Percentiles rank a stretch among this genome's conserved stretches.
Conservation (phyloP, 2,888 invertebrate species). For the Deilephila porcellus region DNA sequence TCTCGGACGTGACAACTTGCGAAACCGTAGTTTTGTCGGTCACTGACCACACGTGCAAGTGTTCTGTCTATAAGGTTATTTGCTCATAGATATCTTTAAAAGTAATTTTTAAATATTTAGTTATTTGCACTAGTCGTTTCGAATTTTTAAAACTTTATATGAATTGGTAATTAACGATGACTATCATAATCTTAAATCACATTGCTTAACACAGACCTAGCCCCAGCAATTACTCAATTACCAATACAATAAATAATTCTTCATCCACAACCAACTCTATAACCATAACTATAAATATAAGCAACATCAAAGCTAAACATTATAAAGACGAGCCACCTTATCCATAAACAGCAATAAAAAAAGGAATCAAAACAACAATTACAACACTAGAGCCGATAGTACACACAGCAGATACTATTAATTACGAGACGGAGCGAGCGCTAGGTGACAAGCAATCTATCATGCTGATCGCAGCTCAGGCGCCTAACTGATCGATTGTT, state of each 20-base stretch:
- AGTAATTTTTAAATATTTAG: no score
- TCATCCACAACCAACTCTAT: neutral
- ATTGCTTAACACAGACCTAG: no score
- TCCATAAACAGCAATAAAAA: conserved; percentile 1
- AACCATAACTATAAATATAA: neutral
- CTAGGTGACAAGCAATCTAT: conserved; percentile 73
- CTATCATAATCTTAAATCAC: no score
- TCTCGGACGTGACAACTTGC: conserved; percentile 18
- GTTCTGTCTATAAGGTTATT: neutral
- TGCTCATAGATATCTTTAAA: neutral
- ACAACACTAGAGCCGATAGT: conserved; percentile 40
- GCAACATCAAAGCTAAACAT: neutral
- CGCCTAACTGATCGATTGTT: conserved; percentile 76
- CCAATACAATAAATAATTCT: neutral
- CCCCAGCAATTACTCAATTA: no score
- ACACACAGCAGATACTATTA: conserved; percentile 57
- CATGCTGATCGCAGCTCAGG: conserved; percentile 62
- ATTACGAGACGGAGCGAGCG: conserved; percentile 70
- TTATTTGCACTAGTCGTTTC: no score
- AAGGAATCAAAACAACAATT: conserved; percentile 36
- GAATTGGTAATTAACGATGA: no score
- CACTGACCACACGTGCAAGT: neutral
- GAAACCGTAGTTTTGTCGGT: conserved; percentile 18
- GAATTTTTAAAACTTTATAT: no score
- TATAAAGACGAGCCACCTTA: neutral